Evolutionary conservation across 2,113 vertebrate genomes (phyloP), one percentile per base, ranked within the genome.

Genomic region (Odontesthes bonariensis): DNA sequence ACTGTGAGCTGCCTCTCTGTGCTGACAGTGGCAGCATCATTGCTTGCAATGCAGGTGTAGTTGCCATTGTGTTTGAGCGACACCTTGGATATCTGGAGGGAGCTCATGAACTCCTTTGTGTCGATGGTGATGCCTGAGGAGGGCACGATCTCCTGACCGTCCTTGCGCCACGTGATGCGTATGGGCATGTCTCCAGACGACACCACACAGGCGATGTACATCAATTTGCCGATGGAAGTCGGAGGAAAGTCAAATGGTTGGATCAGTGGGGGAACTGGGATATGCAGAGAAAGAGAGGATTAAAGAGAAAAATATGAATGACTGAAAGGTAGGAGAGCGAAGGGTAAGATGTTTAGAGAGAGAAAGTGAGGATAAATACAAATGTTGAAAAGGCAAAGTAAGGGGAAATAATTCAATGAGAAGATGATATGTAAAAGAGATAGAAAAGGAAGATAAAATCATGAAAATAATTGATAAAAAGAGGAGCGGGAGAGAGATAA

Each of bases 81-180:
- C 65, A 99, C 97, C 0, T 97, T 99, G 87, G 97, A 97, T 88
- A 99, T 99, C 94, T 99, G 97, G 85, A 99, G 94, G 69, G 98
- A 99, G 87, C 98, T 98, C 97, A 99, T 99, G 94, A 99, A 99
- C 79, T 99, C 97, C 89, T 99, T 99, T 75, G 97, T 99, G 93
- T 99, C 98, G 0, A 99, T 99, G 87, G 97, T 98, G 93, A 99
- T 96, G 0, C 98, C 98, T 0, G 98, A 96, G 59, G 98, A 96
- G 0, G 97, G 95, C 74, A 98, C 94, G 66, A 99, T 99, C 91
- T 98, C 96, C 84, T 99, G 98, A 1, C 98, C 98, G 0, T 99
- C 98, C 90, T 99, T 99, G 78, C 96, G 95, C 98, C 98, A 99
- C 16, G 97, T 97, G 94, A 99, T 99, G 78, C 95, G 97, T 89